Percentiles rank a stretch among this genome's conserved stretches.
phyloP scores from a whole-genome alignment of 2,113 vertebrate genomes.

The Rhinolophus ferrumequinum region DNA sequence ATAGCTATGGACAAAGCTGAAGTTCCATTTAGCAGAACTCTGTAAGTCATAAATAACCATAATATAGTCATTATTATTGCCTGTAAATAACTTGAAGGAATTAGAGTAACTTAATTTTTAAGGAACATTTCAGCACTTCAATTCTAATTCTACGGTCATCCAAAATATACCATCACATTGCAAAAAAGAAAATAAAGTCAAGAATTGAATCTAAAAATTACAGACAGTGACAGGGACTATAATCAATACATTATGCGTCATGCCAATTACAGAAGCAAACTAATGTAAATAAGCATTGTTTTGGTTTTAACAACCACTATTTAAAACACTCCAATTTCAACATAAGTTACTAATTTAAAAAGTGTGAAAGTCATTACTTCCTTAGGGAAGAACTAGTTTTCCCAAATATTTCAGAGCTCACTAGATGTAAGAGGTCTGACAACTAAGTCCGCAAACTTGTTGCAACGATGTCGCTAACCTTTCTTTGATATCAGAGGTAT shows the following conservation, averaged over 20 bases:
- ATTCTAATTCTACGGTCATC: not conserved
- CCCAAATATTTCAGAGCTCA: not conserved
- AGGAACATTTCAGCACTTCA: not conserved
- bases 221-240: not conserved
- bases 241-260: not conserved
- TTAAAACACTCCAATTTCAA: slow-evolving; percentile 20
- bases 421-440: not conserved
- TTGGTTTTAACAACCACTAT: not conserved
- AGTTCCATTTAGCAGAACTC: not conserved
- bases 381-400: not conserved
- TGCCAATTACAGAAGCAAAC: not conserved
- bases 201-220: slow-evolving; percentile 15
- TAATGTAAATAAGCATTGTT: not conserved
- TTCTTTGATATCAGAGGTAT: too few relatives aligned
- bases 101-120: not conserved
- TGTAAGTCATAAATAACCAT: not conserved
- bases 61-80: not conserved
- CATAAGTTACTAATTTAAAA: not conserved
- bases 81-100: not conserved
- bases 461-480: too few relatives aligned
- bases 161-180: not conserved
- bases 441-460: too few relatives aligned
- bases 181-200: slow-evolving; percentile 3
- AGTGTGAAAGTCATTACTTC: not conserved
- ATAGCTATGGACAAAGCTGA: not conserved